These are phyloP conservation scores for Drosophila longiperda DNA, from an alignment of 2,888 invertebrate species.

Conservation along the genomic window DNA sequence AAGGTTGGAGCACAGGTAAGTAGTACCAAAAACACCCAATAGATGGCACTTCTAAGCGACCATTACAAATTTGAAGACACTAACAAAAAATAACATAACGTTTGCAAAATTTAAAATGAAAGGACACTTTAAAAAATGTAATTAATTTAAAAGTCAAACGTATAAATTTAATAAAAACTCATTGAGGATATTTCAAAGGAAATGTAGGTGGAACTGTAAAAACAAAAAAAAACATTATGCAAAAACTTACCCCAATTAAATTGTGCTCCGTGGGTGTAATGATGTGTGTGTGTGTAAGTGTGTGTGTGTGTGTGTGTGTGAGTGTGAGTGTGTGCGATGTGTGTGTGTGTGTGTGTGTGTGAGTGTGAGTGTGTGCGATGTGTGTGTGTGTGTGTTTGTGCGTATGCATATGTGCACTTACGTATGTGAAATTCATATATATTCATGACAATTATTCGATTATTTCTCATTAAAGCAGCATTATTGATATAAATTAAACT, in stretches of 20 bases:
- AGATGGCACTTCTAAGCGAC: not conserved
- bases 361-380: not conserved
- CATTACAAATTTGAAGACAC: not conserved
- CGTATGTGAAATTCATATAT: not conserved
- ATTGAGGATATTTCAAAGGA: slow-evolving; percentile 35
- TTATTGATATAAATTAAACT: slow-evolving; percentile 73
- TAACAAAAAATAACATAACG: not conserved
- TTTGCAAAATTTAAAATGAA: no score
- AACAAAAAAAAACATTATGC: slow-evolving; percentile 18
- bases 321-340: not conserved
- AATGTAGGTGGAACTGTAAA: slow-evolving; percentile 13
- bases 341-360: not conserved
- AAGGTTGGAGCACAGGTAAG: not conserved
- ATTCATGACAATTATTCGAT: slow-evolving; percentile 63
- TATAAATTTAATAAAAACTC: slow-evolving; percentile 16
- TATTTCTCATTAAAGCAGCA: slow-evolving; percentile 68
- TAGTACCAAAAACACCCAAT: not conserved
- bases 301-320: not conserved
- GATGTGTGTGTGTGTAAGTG: not conserved
- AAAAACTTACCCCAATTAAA: slow-evolving; percentile 60
- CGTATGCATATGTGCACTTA: slow-evolving; percentile 10
- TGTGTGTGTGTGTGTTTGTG: not conserved
- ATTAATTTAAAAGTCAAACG: not conserved
- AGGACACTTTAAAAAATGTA: not conserved
- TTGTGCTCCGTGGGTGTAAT: slow-evolving; percentile 47